A percentile compares a stretch with the other conserved stretches of the same genome.
phyloP scores from a whole-genome alignment of 2,797 vertebrate genomes.

The Atherinosoma microstoma region DNA sequence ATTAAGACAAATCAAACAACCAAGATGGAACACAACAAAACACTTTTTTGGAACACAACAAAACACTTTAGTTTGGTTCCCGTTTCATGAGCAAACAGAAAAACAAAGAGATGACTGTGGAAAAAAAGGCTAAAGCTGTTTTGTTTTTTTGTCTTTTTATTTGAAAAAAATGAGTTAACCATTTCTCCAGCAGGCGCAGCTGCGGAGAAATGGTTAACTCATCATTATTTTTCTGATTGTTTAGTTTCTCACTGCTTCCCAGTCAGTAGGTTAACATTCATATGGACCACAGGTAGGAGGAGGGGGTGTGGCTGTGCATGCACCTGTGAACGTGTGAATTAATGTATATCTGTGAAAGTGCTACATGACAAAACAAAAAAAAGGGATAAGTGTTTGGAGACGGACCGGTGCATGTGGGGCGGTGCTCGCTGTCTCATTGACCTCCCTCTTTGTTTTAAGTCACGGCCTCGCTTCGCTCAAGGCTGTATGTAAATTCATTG shows the following conservation, averaged over 20 bases:
- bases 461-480: constrained; percentile 26
- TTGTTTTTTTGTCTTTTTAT: no score
- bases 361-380: background rate
- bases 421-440: constrained; percentile 9
- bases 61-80: background rate
- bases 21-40: no score
- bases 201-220: constrained; percentile 3
- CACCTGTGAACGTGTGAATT: constrained; percentile 31
- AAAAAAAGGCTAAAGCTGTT: no score
- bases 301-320: constrained; percentile 7
- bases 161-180: no score
- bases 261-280: constrained; percentile 11
- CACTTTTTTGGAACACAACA: background rate
- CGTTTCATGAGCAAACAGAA: background rate
- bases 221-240: constrained; percentile 25
- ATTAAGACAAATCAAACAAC: no score
- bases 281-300: background rate
- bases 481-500: constrained; percentile 48
- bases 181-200: background rate
- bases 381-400: background rate
- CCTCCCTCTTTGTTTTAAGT: constrained; percentile 37
- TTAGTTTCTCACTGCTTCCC: constrained; percentile 32
- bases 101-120: background rate
- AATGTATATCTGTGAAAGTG: constrained; percentile 3
- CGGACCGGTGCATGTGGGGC: background rate